A percentile compares a stretch with the other conserved stretches of the same genome.
Evolutionary conservation across 1,140 invertebrate species (phyloP).

Genomic region (Lepidurus couesii): DNA sequence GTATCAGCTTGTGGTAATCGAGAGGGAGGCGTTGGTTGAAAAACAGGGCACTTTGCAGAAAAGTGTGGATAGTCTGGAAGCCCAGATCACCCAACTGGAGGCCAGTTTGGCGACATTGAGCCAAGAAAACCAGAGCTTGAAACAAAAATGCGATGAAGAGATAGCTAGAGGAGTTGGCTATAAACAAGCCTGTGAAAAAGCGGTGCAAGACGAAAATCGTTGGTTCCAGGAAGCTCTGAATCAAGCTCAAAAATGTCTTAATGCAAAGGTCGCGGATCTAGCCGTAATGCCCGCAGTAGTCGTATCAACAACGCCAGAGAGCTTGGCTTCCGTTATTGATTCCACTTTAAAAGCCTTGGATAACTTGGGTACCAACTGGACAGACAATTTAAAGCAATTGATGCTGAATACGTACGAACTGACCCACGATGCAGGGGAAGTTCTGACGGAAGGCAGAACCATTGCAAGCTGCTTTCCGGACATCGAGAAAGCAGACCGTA

Average conservation of each 20-base stretch:
- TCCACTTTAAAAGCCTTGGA: conserved; percentile 35
- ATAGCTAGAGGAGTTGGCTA: neutral
- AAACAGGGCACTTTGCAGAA: conserved; percentile 11
- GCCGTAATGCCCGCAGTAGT: neutral
- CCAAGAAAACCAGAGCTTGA: neutral
- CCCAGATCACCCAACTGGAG: conserved; percentile 31
- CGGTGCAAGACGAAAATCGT: conserved; percentile 41
- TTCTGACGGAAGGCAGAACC: conserved; percentile 30
- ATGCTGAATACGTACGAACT: conserved; percentile 34
- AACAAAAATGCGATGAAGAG: neutral
- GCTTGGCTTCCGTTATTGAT: neutral
- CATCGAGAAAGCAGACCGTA: conserved; percentile 65
- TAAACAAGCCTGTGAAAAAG: neutral
- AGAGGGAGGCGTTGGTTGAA: neutral
- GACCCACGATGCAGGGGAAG: conserved; percentile 28
- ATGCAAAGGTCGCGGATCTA: neutral
- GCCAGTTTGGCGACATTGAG: conserved; percentile 4
- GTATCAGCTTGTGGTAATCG: neutral
- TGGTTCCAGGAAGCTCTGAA: conserved; percentile 38
- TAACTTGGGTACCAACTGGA: conserved; percentile 35
- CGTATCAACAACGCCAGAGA: neutral
- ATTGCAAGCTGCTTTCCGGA: conserved; percentile 51
- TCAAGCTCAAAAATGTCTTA: neutral
- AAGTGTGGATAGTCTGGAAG: conserved; percentile 28
- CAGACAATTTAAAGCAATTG: conserved; percentile 27